Base-by-base conservation (phyloP, 1,140 invertebrate species). In the Euglossa dilemma region DNA sequence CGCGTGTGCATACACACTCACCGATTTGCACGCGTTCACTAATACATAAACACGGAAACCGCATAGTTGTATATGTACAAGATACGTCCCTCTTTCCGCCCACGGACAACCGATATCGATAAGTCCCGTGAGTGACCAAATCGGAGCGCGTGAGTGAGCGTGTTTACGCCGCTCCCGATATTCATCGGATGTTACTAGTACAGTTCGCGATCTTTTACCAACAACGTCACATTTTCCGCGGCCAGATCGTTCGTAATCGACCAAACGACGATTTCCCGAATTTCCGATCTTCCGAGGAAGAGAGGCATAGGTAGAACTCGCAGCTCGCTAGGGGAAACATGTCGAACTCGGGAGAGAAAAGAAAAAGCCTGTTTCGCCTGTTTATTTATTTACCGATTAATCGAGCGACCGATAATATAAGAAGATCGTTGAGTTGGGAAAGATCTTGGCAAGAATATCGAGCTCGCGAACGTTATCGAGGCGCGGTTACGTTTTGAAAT, bases 31-130 rank as follows among this genome's bases (percentile, higher is more conserved):
- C 47, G 28, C 69, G 54, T 45, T 74, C 52, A 64, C 70, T 47
- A 25, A 18, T 6, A 73, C 47, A 43, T 9, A 11, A 50, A 57
- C n/a, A 56, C 52, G 9, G 28, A 67, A 3, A 57, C 61, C 80
- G 28, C 70, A 54, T 47, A 20, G 50, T 80, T 64, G 28, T 64
- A n/a, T 72, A 43, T 11, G 43, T 61, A 50, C 20, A 47, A 63
- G 52, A 82, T 67, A 82, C 25, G 63, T 81, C 80, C 80, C 80
- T 76, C 80, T 76, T 76, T 66, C 64, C 63, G 63, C 54, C 80
- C 63, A 76, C 63, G 80, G 73, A 43, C 80, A 25, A 82, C 61
- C 73, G 80, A 82, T 82, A 82, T 76, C 80, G 80, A 82, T 82
- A 82, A 82, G 67, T 67, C 63, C 80, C 45, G 73, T 36, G 80